These are phyloP conservation scores for Drosophila neotestacea DNA, from an alignment of 2,888 invertebrate genomes.

Conservation along the genomic window DNA sequence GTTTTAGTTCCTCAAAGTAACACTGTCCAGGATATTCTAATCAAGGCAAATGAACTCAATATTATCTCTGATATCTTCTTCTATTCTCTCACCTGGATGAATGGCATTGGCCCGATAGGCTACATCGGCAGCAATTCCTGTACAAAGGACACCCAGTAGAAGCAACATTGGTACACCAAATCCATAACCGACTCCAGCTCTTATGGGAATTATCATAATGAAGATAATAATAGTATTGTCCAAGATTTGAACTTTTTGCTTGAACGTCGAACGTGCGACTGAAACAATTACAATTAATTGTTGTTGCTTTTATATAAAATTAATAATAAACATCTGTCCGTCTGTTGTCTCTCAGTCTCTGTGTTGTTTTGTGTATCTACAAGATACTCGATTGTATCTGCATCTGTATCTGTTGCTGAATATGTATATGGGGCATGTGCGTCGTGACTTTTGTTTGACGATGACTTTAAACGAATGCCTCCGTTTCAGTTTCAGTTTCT, in stretches of 20 bases:
- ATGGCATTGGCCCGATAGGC: constrained; percentile 81
- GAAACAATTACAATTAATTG: constrained; percentile 81
- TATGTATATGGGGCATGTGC: constrained; percentile 46
- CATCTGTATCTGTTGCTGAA: constrained; percentile 21
- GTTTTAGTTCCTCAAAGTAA: constrained; percentile 79
- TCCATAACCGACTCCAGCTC: constrained; percentile 7
- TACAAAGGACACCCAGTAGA: constrained; percentile 44
- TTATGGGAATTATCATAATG: constrained; percentile 31
- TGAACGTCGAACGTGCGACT: constrained; percentile 74
- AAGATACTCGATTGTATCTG: constrained; percentile 4
- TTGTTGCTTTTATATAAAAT: constrained; percentile 84
- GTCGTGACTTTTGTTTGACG: constrained; percentile 55
- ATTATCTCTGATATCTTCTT: background rate
- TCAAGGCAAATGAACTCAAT: too few relatives aligned
- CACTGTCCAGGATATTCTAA: constrained; percentile 81
- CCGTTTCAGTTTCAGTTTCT: constrained; percentile 36
- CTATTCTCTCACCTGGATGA: constrained; percentile 68
- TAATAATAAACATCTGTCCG: constrained; percentile 61
- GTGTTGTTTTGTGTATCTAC: background rate
- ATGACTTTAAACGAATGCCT: constrained; percentile 30
- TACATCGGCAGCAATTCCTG: constrained; percentile 61
- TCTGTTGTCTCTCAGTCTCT: background rate
- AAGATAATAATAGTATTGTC: background rate
- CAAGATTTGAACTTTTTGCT: constrained; percentile 50
- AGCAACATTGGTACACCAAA: constrained; percentile 34